Conservation (phyloP, 2,888 invertebrate species). For the Temnothorax unifasciatus region DNA sequence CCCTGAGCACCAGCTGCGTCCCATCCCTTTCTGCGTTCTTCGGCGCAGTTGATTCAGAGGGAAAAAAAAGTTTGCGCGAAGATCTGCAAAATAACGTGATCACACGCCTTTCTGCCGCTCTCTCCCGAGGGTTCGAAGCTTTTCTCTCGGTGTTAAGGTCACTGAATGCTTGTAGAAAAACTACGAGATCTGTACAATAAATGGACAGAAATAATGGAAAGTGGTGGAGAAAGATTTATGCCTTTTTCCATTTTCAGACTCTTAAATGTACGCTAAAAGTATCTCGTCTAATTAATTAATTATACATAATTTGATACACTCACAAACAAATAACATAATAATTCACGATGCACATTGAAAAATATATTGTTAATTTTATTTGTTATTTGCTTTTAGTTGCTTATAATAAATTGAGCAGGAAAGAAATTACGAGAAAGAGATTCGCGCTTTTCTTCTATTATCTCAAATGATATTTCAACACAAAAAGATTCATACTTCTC, state of each 20-base stretch:
- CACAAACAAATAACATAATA: not conserved
- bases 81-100: slow-evolving; percentile 20
- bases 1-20: slow-evolving; percentile 44
- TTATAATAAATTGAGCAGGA: not conserved
- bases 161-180: not conserved
- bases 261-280: not conserved
- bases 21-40: not conserved
- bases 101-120: not conserved
- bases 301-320: not conserved
- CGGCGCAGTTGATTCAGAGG: not conserved
- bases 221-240: not conserved
- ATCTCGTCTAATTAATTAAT: not conserved
- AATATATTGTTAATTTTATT: not conserved
- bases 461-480: not conserved
- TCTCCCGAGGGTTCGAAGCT: not conserved
- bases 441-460: not conserved
- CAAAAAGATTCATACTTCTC: not conserved
- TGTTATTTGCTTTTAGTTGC: not conserved
- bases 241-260: not conserved
- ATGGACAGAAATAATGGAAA: not conserved
- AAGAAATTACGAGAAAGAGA: not conserved
- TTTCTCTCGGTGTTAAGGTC: not conserved
- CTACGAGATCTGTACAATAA: not conserved
- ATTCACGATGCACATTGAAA: not conserved
- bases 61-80: slow-evolving; percentile 18